Evolutionary conservation across 2,113 vertebrate genomes (phyloP).

Genomic region (Pandion haliaetus): DNA sequence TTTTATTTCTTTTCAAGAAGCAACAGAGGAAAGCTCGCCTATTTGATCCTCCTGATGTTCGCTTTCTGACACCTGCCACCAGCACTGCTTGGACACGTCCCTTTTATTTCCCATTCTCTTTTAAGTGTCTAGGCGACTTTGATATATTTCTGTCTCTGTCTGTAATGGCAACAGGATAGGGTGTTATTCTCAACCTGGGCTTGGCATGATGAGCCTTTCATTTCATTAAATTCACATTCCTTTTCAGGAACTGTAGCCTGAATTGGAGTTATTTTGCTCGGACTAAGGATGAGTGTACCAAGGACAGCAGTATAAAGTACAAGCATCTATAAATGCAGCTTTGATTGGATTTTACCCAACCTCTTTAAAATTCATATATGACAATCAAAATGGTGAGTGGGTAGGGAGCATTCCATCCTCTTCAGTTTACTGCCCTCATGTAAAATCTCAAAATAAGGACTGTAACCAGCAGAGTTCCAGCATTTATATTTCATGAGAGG

Average conservation of each 20-base stretch:
- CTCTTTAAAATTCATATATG: constrained; percentile 29
- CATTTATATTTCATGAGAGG: constrained; percentile 44
- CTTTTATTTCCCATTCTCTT: constrained; percentile 85
- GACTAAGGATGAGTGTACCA: not conserved
- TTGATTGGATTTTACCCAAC: constrained; percentile 14
- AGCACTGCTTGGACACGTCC: constrained; percentile 76
- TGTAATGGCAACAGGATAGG: constrained; percentile 75
- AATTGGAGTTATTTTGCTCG: constrained; percentile 39
- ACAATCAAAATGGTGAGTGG: constrained; percentile 17
- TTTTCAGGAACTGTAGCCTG: constrained; percentile 50
- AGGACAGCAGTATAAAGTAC: not conserved
- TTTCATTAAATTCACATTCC: constrained; percentile 69
- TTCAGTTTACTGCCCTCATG: constrained; percentile 9
- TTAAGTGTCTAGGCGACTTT: constrained; percentile 78
- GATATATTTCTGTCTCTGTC: constrained; percentile 79
- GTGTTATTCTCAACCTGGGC: constrained; percentile 73
- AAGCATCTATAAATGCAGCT: not conserved
- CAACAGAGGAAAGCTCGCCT: constrained; percentile 72
- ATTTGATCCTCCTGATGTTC: constrained; percentile 79
- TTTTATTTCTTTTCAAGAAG: constrained; percentile 74
- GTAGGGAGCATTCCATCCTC: not conserved
- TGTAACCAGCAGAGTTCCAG: constrained; percentile 16
- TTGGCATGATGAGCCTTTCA: constrained; percentile 73
- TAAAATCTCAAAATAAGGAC: constrained; percentile 18
- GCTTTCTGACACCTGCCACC: constrained; percentile 75